Evolutionary conservation across 2,113 vertebrate species (phyloP), one percentile per base, ranked within the genome.

Genomic region (Benitochromis conjunctus): DNA sequence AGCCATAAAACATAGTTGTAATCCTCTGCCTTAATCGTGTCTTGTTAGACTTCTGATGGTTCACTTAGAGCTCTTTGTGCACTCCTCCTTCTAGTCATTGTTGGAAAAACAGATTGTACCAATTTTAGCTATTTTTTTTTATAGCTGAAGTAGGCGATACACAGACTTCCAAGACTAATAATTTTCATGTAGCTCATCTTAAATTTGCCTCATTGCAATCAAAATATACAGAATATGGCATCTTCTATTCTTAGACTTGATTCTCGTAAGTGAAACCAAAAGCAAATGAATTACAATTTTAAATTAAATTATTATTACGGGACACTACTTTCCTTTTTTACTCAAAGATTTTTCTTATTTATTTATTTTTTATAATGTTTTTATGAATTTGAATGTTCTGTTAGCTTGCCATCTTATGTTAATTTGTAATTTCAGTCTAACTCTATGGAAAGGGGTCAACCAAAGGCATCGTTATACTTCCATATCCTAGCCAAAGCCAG

Each of bases 251-350:
- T 26, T 18, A 19, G 69, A 76, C 69, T 51, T 51, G 16, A 51
- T 76, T 76, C 24, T 19, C 10, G 26, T 43, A 12, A 64, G 19
- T 64, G 60, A 38, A 64, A 64, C 16, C 34, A 64, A 64, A 64
- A 19, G 4, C 29, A 16, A 62, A 62, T 19, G 0, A 21, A 21
- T 64, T 38, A 64, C 12, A 7, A 4, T 26, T 26, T 26, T 26
- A n/a, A n/a, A n/a, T n/a, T 36, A 6, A 36, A 6, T 36, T n/a
- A 64, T 36, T 64, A n/a, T 62, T 36, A 2, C 43, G 19, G 41
- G 66, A 6, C 41, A 3, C 66, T 1, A 11, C 5, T 1, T 13
- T 43, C 36, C 36, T 64, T 8, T 19, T 38, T 64, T 3, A 38
- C 34, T 64, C 10, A n/a, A 64, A 66, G 7, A 21, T 66, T 19